Evolutionary conservation across 2,113 vertebrate species (phyloP), one percentile per base, ranked within the genome.

Genomic region (Grallaria varia): DNA sequence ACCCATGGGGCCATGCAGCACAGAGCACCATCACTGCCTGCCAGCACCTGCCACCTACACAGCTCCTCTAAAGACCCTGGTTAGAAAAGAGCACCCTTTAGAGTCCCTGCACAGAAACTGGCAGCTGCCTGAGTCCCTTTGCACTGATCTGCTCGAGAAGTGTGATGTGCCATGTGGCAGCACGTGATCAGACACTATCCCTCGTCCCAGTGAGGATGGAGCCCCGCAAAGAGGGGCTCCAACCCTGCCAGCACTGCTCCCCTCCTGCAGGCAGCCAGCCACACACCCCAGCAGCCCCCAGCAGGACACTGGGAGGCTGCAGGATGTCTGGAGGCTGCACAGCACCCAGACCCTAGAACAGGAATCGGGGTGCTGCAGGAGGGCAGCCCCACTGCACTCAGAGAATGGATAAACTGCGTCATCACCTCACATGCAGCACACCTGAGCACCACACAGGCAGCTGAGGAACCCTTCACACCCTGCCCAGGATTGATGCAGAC

Each of bases 381-480:
- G 58, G 58, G 37, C 87, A 40, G 95, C 42, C 71, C 62, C 47
- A 93, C 55, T 31, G 89, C 73, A 78, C 98, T 99, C 98, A 93
- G 98, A 95, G 98, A 99, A 99, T 98, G 98, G 98, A 99, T 98
- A 98, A 98, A 98, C 98, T 53, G 52, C 3, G 82, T 98, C 98
- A 99, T 99, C 98, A 99, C 37, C 25, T 97, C 98, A 98, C 95
- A 95, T 33, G 80, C 58, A 42, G 59, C 17, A 1, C 74, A 66
- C 23, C 40, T 27, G 56, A 89, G 37, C 66, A 63, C 27, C 35
- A 37, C 7, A 5, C 30, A 35, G 6, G 5, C 39, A 47, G 56
- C 80, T 85, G 37, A 45, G 4, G 27, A 85, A 49, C 8, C 6
- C 31, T 40, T 86, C 75, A 62, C 35, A 69, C 35, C 55, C 45